phyloP scores from a whole-genome alignment of 2,888 invertebrate species.

The Callyntrura sp. region DNA sequence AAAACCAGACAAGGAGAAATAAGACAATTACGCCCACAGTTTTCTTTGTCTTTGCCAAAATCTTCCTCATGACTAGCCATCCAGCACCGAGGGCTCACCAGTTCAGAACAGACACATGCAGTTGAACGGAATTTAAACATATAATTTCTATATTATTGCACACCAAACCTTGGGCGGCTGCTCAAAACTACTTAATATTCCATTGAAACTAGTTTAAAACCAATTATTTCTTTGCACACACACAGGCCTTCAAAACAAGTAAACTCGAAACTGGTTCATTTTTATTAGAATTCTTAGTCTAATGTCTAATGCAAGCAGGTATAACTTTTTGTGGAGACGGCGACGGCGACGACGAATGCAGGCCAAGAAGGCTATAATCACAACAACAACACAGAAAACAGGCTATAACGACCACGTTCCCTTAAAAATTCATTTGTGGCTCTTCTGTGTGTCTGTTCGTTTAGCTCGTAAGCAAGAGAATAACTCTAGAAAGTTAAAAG shows the following conservation, averaged over 20 bases:
- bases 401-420: background rate
- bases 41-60: constrained; percentile 15
- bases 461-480: background rate
- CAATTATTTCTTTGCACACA: background rate
- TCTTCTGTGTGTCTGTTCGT: background rate
- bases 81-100: background rate
- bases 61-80: constrained; percentile 66
- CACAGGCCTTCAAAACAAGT: background rate
- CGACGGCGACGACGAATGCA: background rate
- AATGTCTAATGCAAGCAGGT: constrained; percentile 13
- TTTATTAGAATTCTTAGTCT: constrained; percentile 8
- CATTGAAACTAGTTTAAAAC: constrained; percentile 11
- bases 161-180: too few species aligned
- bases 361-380: background rate
- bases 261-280: constrained; percentile 27
- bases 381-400: too few species aligned
- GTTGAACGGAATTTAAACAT: background rate
- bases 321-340: background rate
- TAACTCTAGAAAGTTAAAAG: constrained; percentile 62
- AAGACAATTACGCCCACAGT: constrained; percentile 41
- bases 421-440: background rate
- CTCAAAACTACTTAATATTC: background rate
- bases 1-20: constrained; percentile 33
- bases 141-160: background rate
- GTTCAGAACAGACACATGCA: background rate